A percentile compares a stretch with the other conserved stretches of the same genome.
phyloP scores from a whole-genome alignment of 2,888 invertebrate genomes.

The Acleris holmiana region DNA sequence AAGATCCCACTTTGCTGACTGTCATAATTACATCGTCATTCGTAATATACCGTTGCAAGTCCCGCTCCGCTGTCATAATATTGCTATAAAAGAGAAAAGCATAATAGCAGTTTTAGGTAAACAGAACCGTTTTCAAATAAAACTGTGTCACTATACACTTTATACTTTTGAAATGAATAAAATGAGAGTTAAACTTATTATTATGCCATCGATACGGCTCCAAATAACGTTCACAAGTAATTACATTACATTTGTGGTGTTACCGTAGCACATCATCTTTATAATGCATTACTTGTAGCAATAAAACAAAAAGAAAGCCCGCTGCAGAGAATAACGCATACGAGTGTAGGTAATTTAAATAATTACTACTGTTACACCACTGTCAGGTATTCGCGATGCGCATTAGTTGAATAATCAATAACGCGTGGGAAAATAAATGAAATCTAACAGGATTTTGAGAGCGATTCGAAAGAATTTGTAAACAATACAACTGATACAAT shows the following conservation, averaged over 20 bases:
- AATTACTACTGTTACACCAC: constrained; percentile 63
- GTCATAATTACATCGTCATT: constrained; percentile 67
- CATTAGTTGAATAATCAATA: constrained; percentile 66
- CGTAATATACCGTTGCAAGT: constrained; percentile 73
- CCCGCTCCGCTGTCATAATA: constrained; percentile 68
- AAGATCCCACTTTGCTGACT: constrained; percentile 62
- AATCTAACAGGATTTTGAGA: constrained; percentile 53
- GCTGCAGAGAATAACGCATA: constrained; percentile 54
- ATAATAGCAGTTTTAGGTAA: constrained; percentile 30
- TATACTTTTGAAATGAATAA: constrained; percentile 9
- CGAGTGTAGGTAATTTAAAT: constrained; percentile 66
- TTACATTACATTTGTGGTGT: constrained; percentile 41
- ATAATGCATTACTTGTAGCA: constrained; percentile 46
- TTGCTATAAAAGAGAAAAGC: constrained; percentile 49
- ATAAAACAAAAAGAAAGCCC: constrained; percentile 58
- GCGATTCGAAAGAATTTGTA: constrained; percentile 40
- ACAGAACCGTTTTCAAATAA: constrained; percentile 19
- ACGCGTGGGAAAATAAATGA: constrained; percentile 66
- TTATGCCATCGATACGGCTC: constrained; percentile 14
- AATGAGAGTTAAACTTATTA: constrained; percentile 5
- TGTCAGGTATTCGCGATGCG: constrained; percentile 51
- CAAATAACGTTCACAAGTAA: constrained; percentile 19
- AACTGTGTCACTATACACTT: constrained; percentile 14
- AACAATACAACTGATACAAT: constrained; percentile 30
- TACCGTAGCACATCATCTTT: constrained; percentile 51